Evolutionary conservation across 2,888 invertebrate genomes (phyloP).

Genomic region (Hyalella azteca): DNA sequence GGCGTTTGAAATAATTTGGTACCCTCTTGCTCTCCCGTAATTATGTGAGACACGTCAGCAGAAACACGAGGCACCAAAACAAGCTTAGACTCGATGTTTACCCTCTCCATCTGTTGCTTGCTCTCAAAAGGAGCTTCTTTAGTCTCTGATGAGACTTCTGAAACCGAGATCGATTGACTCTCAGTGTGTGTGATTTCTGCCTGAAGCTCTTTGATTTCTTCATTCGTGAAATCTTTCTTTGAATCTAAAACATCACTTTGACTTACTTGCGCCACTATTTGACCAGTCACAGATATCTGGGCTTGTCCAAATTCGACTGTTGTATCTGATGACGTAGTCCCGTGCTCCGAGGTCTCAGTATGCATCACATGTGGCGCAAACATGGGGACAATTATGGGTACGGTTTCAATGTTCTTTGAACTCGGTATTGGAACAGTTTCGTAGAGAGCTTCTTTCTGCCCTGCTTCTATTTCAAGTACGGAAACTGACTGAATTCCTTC

Average conservation of each 20-base stretch:
- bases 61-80: constrained; percentile 7
- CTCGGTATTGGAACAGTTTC: neutral
- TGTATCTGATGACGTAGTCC: constrained; percentile 56
- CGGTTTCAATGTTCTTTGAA: constrained; percentile 40
- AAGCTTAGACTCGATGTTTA: neutral
- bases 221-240: neutral
- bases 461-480: constrained; percentile 58
- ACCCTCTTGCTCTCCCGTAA: constrained; percentile 7
- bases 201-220: constrained; percentile 3
- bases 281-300: neutral
- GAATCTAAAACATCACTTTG: constrained; percentile 7
- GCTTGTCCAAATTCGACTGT: neutral
- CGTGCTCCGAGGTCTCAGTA: constrained; percentile 64
- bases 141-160: constrained; percentile 60
- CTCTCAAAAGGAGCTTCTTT: constrained; percentile 58
- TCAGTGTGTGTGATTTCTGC: neutral
- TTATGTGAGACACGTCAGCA: neutral
- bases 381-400: constrained; percentile 51
- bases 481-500: neutral
- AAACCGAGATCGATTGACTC: constrained; percentile 17
- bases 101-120: constrained; percentile 40
- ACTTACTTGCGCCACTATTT: neutral
- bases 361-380: constrained; percentile 63
- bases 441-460: constrained; percentile 66
- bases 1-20: neutral